Conservation (phyloP, 2,113 vertebrate genomes). For the Nettapus auritus region DNA sequence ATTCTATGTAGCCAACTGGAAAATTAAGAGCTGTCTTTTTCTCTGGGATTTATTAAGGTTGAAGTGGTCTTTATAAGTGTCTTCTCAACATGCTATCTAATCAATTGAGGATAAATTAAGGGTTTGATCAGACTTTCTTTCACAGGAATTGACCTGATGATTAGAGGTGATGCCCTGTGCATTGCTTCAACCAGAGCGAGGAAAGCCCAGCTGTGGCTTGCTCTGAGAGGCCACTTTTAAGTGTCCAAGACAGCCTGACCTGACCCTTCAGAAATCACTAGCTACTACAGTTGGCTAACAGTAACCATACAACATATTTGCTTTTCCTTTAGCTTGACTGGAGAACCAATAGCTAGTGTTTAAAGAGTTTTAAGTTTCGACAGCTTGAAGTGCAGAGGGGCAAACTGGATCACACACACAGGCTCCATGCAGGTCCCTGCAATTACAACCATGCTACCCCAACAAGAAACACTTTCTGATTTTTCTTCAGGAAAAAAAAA, state of each 20-base stretch:
- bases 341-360: neutral
- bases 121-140: conserved; percentile 3
- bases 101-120: conserved; percentile 40
- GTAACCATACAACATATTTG: neutral
- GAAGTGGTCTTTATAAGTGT: conserved; percentile 36
- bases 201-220: neutral
- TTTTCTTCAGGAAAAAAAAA: neutral
- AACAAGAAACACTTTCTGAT: neutral
- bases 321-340: neutral
- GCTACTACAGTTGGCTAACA: neutral
- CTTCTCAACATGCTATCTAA: conserved; percentile 25
- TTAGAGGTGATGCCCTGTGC: neutral
- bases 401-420: neutral
- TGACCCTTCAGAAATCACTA: neutral
- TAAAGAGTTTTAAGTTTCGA: neutral
- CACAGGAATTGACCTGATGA: conserved; percentile 2
- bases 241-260: neutral
- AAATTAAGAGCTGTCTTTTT: conserved; percentile 61
- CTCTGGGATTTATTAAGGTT: conserved; percentile 41
- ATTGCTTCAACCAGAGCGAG: neutral
- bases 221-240: neutral
- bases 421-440: neutral
- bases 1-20: conserved; percentile 59
- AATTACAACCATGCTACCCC: neutral
- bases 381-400: neutral